These are phyloP conservation scores for Physocephala rufipes DNA, from an alignment of 2,888 invertebrate genomes.

Conservation along the genomic window DNA sequence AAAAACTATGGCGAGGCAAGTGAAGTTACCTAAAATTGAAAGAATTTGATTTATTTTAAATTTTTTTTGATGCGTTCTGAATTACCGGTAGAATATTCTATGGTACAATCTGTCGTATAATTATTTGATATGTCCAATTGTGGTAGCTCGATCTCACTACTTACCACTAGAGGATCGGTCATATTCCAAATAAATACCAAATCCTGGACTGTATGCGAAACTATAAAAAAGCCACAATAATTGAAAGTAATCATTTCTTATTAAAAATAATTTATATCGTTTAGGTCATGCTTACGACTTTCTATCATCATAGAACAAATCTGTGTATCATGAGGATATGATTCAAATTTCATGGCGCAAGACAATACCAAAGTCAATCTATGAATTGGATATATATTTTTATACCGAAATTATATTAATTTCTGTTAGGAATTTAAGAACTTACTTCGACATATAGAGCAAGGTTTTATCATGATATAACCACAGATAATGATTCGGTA, in stretches of 20 bases:
- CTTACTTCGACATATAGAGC: conserved; percentile 92
- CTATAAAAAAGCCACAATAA: too few species aligned
- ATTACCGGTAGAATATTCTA: conserved; percentile 82
- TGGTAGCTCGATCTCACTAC: conserved; percentile 89
- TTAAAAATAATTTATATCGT: not conserved
- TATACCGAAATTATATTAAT: not conserved
- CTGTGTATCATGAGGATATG: conserved; percentile 94
- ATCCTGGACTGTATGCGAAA: conserved; percentile 93
- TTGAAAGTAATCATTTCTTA: too few species aligned
- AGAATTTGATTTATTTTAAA: too few species aligned
- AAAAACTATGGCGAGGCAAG: conserved; percentile 89
- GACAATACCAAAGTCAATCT: conserved; percentile 89
- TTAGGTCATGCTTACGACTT: conserved; percentile 76
- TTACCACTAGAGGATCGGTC: conserved; percentile 87
- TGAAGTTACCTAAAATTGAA: conserved; percentile 80
- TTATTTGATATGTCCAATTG: conserved; percentile 87
- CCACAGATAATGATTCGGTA: conserved; percentile 93
- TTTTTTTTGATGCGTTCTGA: too few species aligned
- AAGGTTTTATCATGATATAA: conserved; percentile 90
- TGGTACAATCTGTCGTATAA: conserved; percentile 89
- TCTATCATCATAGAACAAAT: conserved; percentile 94
- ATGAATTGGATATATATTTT: not conserved
- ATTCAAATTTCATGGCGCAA: conserved; percentile 94
- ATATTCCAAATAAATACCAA: conserved; percentile 95
- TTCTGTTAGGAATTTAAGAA: conserved; percentile 37